Conservation (phyloP, 2,888 invertebrate genomes). For the Agrochola litura region DNA sequence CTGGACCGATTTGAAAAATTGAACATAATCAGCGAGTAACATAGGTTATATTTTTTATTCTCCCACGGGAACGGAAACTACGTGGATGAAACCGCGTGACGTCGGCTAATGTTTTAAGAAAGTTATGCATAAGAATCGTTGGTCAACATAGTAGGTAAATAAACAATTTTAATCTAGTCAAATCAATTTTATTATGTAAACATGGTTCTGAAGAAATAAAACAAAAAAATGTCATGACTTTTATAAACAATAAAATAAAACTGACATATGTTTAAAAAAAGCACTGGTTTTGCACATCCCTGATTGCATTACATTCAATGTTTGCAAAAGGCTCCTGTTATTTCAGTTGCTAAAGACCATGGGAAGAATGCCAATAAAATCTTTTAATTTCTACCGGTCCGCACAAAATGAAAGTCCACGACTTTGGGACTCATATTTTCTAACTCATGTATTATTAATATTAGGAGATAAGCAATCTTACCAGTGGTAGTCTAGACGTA, state of each 20-base stretch:
- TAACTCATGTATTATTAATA: constrained; percentile 88
- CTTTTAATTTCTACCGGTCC: constrained; percentile 85
- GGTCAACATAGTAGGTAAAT: not conserved
- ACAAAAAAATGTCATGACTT: not conserved
- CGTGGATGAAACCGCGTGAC: no score
- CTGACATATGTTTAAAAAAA: no score
- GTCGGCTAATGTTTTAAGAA: no score
- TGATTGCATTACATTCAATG: constrained; percentile 52
- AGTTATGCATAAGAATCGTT: not conserved
- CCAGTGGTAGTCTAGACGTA: constrained; percentile 85
- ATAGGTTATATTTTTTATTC: no score
- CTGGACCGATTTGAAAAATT: no score
- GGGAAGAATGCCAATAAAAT: constrained; percentile 87
- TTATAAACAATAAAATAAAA: no score
- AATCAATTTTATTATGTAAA: not conserved
- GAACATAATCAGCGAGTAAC: no score
- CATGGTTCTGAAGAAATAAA: not conserved
- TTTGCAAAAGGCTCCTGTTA: constrained; percentile 61
- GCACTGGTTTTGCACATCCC: not conserved
- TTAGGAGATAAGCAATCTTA: constrained; percentile 81
- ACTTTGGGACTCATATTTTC: constrained; percentile 81
- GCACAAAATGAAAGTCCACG: constrained; percentile 80
- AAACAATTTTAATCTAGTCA: not conserved
- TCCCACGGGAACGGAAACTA: no score
- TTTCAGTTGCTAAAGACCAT: constrained; percentile 73